Evolutionary conservation across 2,797 vertebrate genomes (phyloP), one percentile per base, ranked within the genome.

Genomic region (Momotus momota): DNA sequence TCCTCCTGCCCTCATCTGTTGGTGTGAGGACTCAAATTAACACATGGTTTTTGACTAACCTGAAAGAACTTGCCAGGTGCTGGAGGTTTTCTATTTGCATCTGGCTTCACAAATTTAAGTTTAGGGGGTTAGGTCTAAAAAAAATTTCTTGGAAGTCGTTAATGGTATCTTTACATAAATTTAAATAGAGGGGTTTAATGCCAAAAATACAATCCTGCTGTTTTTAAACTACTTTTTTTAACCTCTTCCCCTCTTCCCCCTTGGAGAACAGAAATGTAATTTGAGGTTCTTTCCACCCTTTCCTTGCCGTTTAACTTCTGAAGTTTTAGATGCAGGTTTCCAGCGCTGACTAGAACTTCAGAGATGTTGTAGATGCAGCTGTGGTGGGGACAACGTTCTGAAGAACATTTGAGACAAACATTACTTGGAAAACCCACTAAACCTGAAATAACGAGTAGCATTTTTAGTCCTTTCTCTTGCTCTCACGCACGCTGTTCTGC

Each of bases 41-140:
- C 81, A 74, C 96, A 97, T 97, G 88, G 22, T 90, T 98, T 98
- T 97, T 98, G 98, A 98, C 97, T 98, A 98, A 98, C 97, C 97
- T 98, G 98, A 98, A 98, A 98, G 97, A 98, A 95, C 95, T 92
- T 88, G 97, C 97, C 98, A 99, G 99, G 98, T 99, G 99, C 96
- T 97, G 64, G 97, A 97, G 94, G 97, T 95, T 96, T 96, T 75
- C 93, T 94, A 99, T 99, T 99, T 99, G 99, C 99, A 99, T 99
- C 91, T 95, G 92, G 54, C 93, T 96, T 96, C 97, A 97, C 96
- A 97, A 94, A 97, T 96, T 95, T 95, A 97, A 98, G 88, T 98
- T 96, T 98, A 98, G 98, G 94, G 98, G 98, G 98, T 98, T 94
- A 77, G 90, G 95, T 91, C 94, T 92, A 94, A 96, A 97, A 97